Conservation (phyloP, 2,113 vertebrate species). For the Sinosuthora webbiana region DNA sequence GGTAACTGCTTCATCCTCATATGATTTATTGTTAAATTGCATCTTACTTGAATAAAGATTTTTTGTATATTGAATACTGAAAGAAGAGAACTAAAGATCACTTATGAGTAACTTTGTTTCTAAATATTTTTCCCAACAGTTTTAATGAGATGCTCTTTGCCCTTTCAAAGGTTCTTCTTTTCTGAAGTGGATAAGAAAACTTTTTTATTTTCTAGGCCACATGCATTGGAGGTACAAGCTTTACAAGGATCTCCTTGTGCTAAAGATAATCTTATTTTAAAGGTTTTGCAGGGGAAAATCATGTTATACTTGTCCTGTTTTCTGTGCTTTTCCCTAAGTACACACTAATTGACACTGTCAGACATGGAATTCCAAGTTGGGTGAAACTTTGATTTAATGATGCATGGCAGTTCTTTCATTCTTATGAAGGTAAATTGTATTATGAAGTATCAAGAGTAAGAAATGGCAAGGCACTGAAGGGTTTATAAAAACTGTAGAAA, state of each 20-base stretch:
- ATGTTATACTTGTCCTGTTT: background rate
- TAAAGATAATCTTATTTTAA: background rate
- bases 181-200: background rate
- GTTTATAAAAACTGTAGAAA: background rate
- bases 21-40: background rate
- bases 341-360: background rate
- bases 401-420: background rate
- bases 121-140: background rate
- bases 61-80: background rate
- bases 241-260: background rate
- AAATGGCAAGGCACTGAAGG: background rate
- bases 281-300: background rate
- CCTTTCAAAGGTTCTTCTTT: background rate
- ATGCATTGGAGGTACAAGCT: background rate
- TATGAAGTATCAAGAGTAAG: background rate
- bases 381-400: slow-evolving; percentile 3
- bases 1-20: background rate
- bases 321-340: background rate
- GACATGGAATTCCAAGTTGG: background rate
- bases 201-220: background rate
- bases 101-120: background rate
- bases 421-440: background rate
- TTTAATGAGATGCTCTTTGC: background rate
- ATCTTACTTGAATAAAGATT: background rate
- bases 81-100: background rate